These are phyloP conservation scores for Elysia crispata DNA, from an alignment of 2,888 invertebrate genomes.

Conservation along the genomic window DNA sequence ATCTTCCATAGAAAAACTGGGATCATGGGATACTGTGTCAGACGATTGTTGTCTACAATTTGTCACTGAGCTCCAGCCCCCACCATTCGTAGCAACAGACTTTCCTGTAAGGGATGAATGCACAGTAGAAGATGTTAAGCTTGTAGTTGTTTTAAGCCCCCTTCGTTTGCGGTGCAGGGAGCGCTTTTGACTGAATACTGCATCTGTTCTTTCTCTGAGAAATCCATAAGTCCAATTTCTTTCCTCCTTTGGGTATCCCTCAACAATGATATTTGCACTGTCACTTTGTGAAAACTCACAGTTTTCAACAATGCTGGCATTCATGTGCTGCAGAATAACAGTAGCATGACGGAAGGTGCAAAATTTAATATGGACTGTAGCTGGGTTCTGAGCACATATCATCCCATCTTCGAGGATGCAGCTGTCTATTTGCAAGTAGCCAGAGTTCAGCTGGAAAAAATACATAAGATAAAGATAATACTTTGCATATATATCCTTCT, in stretches of 20 bases:
- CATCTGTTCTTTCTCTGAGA: slow-evolving; percentile 48
- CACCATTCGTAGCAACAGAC: slow-evolving; percentile 42
- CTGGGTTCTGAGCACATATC: slow-evolving; percentile 69
- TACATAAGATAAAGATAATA: neutral
- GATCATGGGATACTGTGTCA: slow-evolving; percentile 44
- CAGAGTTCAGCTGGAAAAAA: slow-evolving; percentile 63
- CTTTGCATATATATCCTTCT: no score
- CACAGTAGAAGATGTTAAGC: slow-evolving; percentile 50
- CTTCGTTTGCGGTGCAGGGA: slow-evolving; percentile 40
- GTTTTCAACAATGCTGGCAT: slow-evolving; percentile 69
- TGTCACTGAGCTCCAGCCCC: slow-evolving; percentile 4
- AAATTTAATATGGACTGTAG: slow-evolving; percentile 66
- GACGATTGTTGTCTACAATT: slow-evolving; percentile 1
- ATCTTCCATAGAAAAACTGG: slow-evolving; percentile 25
- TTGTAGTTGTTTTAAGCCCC: slow-evolving; percentile 49
- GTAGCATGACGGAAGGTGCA: slow-evolving; percentile 71
- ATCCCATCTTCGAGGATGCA: slow-evolving; percentile 73
- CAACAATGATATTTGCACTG: slow-evolving; percentile 68
- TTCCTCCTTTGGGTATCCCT: slow-evolving; percentile 66
- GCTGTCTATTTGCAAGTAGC: slow-evolving; percentile 72
- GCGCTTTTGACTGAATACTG: slow-evolving; percentile 42
- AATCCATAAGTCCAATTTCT: slow-evolving; percentile 64
- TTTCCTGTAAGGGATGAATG: slow-evolving; percentile 51
- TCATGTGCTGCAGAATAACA: slow-evolving; percentile 66
- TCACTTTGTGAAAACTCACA: slow-evolving; percentile 71